Percentiles rank a stretch among this genome's conserved stretches.
Conservation (phyloP, 2,797 vertebrate species). For the Glossophaga mutica region DNA sequence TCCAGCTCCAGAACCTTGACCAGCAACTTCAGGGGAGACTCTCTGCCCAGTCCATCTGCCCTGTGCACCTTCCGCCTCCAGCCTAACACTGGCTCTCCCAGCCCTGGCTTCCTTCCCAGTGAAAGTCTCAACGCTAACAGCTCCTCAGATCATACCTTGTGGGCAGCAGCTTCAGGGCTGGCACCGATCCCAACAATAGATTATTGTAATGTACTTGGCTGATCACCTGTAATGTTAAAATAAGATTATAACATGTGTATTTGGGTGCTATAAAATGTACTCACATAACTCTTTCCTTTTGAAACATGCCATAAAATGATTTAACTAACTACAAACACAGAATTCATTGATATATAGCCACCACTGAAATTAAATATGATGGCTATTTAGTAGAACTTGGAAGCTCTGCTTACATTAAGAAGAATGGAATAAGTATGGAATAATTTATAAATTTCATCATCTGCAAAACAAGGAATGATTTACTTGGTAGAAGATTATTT, state of each 20-base stretch:
- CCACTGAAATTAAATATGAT: not conserved
- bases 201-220: constrained; percentile 49
- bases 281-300: constrained; percentile 45
- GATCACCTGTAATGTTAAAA: constrained; percentile 51
- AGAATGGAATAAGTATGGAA: not conserved
- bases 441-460: constrained; percentile 27
- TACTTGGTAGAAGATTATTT: constrained; percentile 39
- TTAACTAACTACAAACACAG: constrained; percentile 27
- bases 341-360: not conserved
- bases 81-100: not conserved
- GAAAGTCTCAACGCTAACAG: not conserved
- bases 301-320: constrained; percentile 36
- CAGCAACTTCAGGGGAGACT: not conserved
- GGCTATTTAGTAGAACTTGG: not conserved
- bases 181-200: constrained; percentile 47
- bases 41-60: not conserved
- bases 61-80: not conserved
- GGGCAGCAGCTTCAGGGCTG: constrained; percentile 4
- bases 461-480: constrained; percentile 4
- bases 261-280: constrained; percentile 22
- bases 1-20: not conserved
- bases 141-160: not conserved
- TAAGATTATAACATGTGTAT: constrained; percentile 32
- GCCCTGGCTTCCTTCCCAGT: not conserved
- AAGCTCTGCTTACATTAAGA: not conserved